phyloP scores from a whole-genome alignment of 2,797 vertebrate genomes.

The Rhabdomys pumilio region DNA sequence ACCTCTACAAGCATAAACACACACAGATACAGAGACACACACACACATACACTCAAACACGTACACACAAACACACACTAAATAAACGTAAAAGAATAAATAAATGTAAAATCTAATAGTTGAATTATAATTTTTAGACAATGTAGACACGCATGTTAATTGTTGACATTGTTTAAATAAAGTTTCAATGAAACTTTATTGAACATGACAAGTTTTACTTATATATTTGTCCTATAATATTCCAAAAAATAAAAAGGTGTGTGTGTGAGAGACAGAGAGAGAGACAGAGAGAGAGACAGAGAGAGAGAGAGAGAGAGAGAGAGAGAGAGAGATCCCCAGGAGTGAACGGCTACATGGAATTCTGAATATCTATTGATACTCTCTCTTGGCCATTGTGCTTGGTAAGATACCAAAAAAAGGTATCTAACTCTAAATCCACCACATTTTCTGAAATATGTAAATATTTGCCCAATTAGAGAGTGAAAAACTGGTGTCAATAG shows the following conservation, averaged over 20 bases:
- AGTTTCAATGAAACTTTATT: not conserved
- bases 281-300: not conserved
- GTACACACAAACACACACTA: not conserved
- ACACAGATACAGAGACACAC: no score
- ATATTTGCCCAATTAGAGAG: not conserved
- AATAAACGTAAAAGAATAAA: not conserved
- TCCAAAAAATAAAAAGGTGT: not conserved
- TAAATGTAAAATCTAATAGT: not conserved
- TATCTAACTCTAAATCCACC: not conserved
- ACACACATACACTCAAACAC: not conserved
- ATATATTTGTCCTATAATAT: not conserved
- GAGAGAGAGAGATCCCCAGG: not conserved
- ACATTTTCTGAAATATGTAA: not conserved
- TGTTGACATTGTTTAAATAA: slow-evolving; percentile 47
- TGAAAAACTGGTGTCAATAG: not conserved
- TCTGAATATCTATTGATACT: not conserved
- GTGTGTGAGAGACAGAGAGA: no score
- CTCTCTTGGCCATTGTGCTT: not conserved
- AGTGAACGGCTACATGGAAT: not conserved
- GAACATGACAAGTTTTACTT: not conserved
- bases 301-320: not conserved
- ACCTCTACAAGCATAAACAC: not conserved
- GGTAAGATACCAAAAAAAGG: no score
- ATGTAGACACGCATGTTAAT: not conserved
- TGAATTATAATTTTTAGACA: not conserved